Evolutionary conservation across 2,888 invertebrate species (phyloP), one percentile per base, ranked within the genome.

Genomic region (Diaphora mendica): DNA sequence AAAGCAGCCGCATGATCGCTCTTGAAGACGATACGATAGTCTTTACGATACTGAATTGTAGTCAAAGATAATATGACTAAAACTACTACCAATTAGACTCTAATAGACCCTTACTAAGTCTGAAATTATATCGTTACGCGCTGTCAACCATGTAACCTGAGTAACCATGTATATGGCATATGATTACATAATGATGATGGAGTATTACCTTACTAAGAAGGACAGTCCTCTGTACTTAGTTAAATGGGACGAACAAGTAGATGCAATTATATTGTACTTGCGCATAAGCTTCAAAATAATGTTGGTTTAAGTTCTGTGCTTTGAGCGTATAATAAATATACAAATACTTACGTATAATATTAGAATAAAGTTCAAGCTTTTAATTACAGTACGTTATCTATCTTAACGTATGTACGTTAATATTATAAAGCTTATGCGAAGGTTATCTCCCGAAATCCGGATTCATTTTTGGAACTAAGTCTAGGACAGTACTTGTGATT

Each of bases 81-180:
- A 64, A 2, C 15, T 68, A 69, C 39, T 64, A 30, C 33, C 67
- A 30, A 48, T 23, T 51, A 62, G 78, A 79, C 82, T 76, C 42
- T 67, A 82, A 74, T 83, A 42, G 17, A 68, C 15, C 23, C 5
- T 8, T 65, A 62, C 13, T 68, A 23, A 69, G 62, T 68, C 84
- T 76, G 68, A 76, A 74, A 79, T 76, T 76, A 79, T 55, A 68
- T 72, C 68, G 66, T 77, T 76, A 80, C 82, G 72, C 84, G 79
- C 68, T 71, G 72, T 76, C 73, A 71, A 72, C 55, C 71, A 69
- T 66, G 71, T 73, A 73, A 76, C 66, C 66, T 59, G 67, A 9
- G 35, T 64, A 70, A 71, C 55, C 26, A 17, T 20, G 23, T 51
- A 26, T 55, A 67, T 70, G 33, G 30, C 35, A 65, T 73, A 62